Conservation (phyloP, 2,888 invertebrate species). For the Cancer borealis region DNA sequence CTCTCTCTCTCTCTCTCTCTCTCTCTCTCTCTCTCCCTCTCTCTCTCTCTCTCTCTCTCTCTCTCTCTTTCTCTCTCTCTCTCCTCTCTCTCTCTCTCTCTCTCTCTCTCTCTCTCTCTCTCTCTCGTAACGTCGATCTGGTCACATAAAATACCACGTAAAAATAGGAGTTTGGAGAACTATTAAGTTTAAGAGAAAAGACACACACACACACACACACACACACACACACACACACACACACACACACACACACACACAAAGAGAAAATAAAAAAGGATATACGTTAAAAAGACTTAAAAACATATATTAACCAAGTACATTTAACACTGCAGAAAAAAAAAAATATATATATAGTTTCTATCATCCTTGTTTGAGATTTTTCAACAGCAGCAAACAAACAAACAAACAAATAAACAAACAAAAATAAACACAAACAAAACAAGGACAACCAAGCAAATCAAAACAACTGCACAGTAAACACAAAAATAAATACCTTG, state of each 20-base stretch:
- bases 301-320: too few relatives aligned
- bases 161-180: neutral
- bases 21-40: neutral
- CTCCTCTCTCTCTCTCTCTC: neutral
- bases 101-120: conserved; percentile 1
- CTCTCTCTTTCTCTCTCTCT: neutral
- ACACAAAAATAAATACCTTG: neutral
- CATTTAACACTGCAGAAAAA: too few relatives aligned
- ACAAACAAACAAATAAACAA: neutral
- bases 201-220: neutral
- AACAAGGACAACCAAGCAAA: too few relatives aligned
- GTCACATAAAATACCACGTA: neutral
- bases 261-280: too few relatives aligned
- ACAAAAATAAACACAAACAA: neutral
- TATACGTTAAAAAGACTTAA: too few relatives aligned
- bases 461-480: neutral
- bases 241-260: neutral
- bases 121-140: neutral
- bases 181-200: too few relatives aligned
- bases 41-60: neutral
- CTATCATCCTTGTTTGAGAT: too few relatives aligned
- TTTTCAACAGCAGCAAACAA: neutral
- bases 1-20: conserved; percentile 1
- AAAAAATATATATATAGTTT: too few relatives aligned
- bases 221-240: conserved; percentile 1